Evolutionary conservation across 2,888 invertebrate species (phyloP), one percentile per base, ranked within the genome.

Genomic region (Phasia obesa): DNA sequence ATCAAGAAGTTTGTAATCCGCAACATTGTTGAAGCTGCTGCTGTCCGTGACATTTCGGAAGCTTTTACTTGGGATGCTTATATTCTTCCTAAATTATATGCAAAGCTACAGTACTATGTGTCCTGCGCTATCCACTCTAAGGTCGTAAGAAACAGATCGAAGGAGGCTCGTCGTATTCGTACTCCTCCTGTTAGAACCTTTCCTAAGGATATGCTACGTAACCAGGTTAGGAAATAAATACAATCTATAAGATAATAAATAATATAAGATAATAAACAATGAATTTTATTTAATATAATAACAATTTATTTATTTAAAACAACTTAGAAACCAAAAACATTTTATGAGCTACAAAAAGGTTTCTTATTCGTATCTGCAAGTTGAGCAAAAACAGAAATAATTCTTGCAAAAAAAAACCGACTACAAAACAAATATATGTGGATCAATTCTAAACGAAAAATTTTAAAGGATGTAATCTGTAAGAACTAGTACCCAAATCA

Each of bases 81-180:
- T 92, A 96, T 97, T 90, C 94, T 99, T 84, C 99, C 99, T 17
- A 99, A 99, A 93, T 93, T 99, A 89, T 99, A 99, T 90, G 99
- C 99, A 27, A 99, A 99, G 93, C 94, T 99, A 87, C 98, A 99
- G 92, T 99, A 99, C 93, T 99, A 99, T 91, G 99, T 99, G 35
- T 99, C 98, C 4, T 99, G 99, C 92, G 99, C 99, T 79, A 99
- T 99, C 92, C 99, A 99, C 95, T 98, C 98, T 87, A 99, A 99
- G 93, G 99, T 99, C 71, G 99, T 99, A 81, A 95, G 99, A 86
- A 99, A 99, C 93, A 95, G 99, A 91, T 99, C 99, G 25, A 98
- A 98, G 92, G 97, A 97, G 91, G 98, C 97, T 88, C 95, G 99
- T 86, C 96, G 98, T 89, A 98, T 98, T 92, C 95, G 99, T 87